These are phyloP conservation scores for Augochlora pura DNA, from an alignment of 1,140 invertebrate species.

Conservation along the genomic window DNA sequence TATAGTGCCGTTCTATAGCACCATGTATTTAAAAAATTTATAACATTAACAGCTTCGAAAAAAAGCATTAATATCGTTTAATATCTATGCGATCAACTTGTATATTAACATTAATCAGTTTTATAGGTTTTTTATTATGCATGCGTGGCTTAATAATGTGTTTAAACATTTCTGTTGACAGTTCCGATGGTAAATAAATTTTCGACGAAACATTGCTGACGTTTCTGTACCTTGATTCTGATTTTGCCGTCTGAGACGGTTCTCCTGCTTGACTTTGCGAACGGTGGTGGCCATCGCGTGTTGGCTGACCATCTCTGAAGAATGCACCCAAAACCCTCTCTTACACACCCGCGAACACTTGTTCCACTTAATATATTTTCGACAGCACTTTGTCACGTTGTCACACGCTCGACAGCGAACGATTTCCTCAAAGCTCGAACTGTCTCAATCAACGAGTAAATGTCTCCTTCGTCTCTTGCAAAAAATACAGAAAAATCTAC, in stretches of 20 bases:
- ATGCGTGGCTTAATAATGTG: too few species aligned
- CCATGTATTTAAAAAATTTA: too few species aligned
- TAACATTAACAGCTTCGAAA: too few species aligned
- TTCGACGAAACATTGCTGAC: too few species aligned
- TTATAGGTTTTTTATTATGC: too few species aligned
- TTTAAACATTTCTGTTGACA: too few species aligned
- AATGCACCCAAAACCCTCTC: constrained; percentile 32
- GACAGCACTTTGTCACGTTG: neutral
- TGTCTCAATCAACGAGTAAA: neutral
- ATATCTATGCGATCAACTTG: too few species aligned
- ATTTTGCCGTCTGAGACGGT: constrained; percentile 74
- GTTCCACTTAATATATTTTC: neutral
- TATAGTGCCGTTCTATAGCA: too few species aligned
- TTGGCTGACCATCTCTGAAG: constrained; percentile 76
- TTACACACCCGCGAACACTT: constrained; percentile 6
- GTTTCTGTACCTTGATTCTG: constrained; percentile 69
- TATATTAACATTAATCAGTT: too few species aligned
- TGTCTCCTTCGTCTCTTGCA: neutral
- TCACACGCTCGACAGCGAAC: neutral
- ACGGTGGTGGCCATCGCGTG: constrained; percentile 77
- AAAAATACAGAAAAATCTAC: constrained; percentile 11
- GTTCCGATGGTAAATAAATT: too few species aligned
- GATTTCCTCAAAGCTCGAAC: neutral
- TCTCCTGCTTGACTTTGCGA: constrained; percentile 77
- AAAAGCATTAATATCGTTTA: too few species aligned